A percentile compares a stretch with the other conserved stretches of the same genome.
Conservation (phyloP, 1,140 invertebrate genomes). For the Drosophila ercepeae region DNA sequence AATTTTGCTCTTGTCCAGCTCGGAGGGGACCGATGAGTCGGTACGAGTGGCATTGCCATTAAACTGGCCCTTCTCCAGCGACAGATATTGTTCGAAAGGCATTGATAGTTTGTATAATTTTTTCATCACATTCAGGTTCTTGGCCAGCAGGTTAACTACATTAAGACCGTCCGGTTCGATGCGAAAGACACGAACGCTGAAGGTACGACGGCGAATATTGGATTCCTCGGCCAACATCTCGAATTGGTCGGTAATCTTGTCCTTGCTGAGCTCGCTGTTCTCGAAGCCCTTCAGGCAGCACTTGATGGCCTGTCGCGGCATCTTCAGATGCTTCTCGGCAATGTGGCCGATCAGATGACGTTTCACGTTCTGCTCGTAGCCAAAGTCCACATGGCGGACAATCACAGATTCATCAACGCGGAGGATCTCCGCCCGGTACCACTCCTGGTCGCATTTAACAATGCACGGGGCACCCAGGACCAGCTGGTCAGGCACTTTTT, state of each 20-base stretch:
- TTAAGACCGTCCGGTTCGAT: slow-evolving; percentile 84
- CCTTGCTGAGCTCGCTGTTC: slow-evolving; percentile 71
- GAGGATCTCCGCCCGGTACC: slow-evolving; percentile 89
- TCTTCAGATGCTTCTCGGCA: slow-evolving; percentile 86
- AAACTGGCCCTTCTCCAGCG: slow-evolving; percentile 78
- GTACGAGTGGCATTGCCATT: slow-evolving; percentile 54
- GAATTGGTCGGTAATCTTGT: slow-evolving; percentile 77
- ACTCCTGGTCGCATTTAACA: slow-evolving; percentile 89
- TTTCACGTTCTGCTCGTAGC: slow-evolving; percentile 89
- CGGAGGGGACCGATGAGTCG: slow-evolving; percentile 42
- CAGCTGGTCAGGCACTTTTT: slow-evolving; percentile 84
- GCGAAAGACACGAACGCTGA: slow-evolving; percentile 86
- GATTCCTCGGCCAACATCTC: slow-evolving; percentile 83
- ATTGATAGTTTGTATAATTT: slow-evolving; percentile 78
- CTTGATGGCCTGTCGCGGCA: slow-evolving; percentile 90
- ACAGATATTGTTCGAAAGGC: slow-evolving; percentile 79
- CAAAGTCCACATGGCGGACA: slow-evolving; percentile 89
- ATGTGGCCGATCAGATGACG: slow-evolving; percentile 86
- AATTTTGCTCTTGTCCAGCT: slow-evolving; percentile 53
- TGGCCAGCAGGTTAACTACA: slow-evolving; percentile 80
- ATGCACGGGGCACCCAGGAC: slow-evolving; percentile 88
- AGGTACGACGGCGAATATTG: slow-evolving; percentile 68
- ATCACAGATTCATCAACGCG: slow-evolving; percentile 67
- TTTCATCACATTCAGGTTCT: slow-evolving; percentile 79
- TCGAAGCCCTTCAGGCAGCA: slow-evolving; percentile 85